phyloP scores from a whole-genome alignment of 2,888 invertebrate genomes.

The Oligia strigilis region DNA sequence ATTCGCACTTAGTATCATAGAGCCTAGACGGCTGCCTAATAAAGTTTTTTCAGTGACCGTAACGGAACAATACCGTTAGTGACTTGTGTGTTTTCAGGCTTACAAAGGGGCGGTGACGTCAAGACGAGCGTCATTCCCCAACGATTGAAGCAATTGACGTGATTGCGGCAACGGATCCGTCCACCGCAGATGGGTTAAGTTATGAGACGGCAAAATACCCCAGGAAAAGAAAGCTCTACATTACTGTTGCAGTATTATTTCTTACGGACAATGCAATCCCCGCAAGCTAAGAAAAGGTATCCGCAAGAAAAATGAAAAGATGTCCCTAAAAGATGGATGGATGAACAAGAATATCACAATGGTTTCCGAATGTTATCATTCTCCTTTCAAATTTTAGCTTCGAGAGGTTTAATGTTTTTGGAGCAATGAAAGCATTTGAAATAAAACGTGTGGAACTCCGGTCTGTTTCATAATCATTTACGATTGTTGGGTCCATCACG shows the following conservation, averaged over 20 bases:
- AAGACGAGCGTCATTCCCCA: conserved; percentile 82
- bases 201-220: conserved; percentile 45
- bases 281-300: conserved; percentile 18
- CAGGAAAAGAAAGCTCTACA: conserved; percentile 45
- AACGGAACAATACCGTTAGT: conserved; percentile 81
- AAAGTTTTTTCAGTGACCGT: conserved; percentile 63
- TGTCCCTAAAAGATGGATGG: conserved; percentile 25
- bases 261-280: conserved; percentile 42
- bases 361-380: conserved; percentile 47
- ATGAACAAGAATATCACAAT: conserved; percentile 38
- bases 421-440: conserved; percentile 23
- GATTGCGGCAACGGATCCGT: conserved; percentile 77
- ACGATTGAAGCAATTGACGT: conserved; percentile 88
- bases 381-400: conserved; percentile 22
- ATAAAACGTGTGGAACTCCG: neutral
- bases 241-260: conserved; percentile 36
- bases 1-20: conserved; percentile 33
- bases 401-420: conserved; percentile 15
- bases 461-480: conserved; percentile 15
- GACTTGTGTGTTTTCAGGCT: conserved; percentile 76
- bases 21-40: conserved; percentile 42
- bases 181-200: conserved; percentile 56
- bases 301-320: conserved; percentile 35
- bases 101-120: conserved; percentile 86
- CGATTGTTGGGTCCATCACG: conserved; percentile 4